Conservation (phyloP, 2,888 invertebrate genomes). For the Crocallis elinguaria region DNA sequence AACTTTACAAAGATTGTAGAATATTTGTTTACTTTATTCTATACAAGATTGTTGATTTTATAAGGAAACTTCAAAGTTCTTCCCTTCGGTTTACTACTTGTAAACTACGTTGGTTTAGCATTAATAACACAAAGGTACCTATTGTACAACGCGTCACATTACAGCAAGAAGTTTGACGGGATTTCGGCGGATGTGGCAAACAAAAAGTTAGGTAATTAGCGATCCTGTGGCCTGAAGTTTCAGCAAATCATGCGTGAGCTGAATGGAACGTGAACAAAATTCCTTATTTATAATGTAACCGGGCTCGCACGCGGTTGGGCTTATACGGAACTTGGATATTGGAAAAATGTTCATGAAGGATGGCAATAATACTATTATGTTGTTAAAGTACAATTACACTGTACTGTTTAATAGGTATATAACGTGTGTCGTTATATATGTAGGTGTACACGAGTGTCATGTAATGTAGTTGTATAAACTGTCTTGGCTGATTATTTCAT, state of each 20-base stretch:
- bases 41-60: too few species aligned
- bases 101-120: constrained; percentile 3
- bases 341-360: not conserved
- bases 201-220: constrained; percentile 70
- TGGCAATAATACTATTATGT: too few species aligned
- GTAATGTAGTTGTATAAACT: too few species aligned
- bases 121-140: constrained; percentile 6
- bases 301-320: constrained; percentile 14
- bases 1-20: too few species aligned
- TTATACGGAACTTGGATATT: constrained; percentile 12
- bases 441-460: too few species aligned
- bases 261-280: constrained; percentile 42
- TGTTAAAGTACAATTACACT: too few species aligned
- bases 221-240: constrained; percentile 54
- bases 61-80: too few species aligned
- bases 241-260: constrained; percentile 46
- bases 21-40: too few species aligned
- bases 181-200: constrained; percentile 48
- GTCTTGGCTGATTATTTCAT: too few species aligned
- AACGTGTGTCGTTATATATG: too few species aligned
- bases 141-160: constrained; percentile 37
- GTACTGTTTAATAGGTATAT: too few species aligned
- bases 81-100: too few species aligned
- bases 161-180: constrained; percentile 45
- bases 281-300: constrained; percentile 29